Base-by-base conservation (phyloP, 2,888 invertebrate species). In the Flexamia atlantica region DNA sequence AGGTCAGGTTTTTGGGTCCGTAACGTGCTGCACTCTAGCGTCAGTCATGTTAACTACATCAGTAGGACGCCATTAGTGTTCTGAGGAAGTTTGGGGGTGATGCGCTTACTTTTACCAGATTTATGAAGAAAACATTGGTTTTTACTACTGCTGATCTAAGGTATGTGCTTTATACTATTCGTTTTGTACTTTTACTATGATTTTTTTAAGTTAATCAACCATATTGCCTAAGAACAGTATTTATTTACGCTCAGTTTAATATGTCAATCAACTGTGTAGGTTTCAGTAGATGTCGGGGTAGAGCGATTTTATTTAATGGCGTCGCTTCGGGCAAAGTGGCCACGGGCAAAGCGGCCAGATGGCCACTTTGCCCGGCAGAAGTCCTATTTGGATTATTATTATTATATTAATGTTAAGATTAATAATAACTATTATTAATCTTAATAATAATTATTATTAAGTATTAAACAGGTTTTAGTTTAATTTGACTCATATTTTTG, bases 11-110 rank as follows among this genome's bases (percentile, higher is more conserved):
- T 25, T 50, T 50, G n/a, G 10, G 17, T 20, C 80, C 28, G 32
- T 57, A 80, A 36, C 23, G 25, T 80, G 80, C 80, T 57, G 80
- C 40, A n/a, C 28, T 32, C 30, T 80, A n/a, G 80, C 57, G 80
- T 25, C 50, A 57, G 40, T 80, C 20, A 23, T 57, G 20, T 0
- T 20, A 57, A 80, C 80, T 80, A 60, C 60, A 72, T 36, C 32
- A 42, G 32, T 72, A 72, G 40, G 72, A 72, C 40, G 72, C 40
- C 36, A 72, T 72, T 72, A 72, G 32, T 36, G 9, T 7, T 72
- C 36, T 72, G 72, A 32, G 72, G 72, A 72, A 72, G 72, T 72
- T 72, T 36, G 42, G 40, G n/a, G 17, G 72, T n/a, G 40, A 53
- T 53, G 20, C 23, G 53, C 23, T 53, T 23, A 23, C 53, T 2